phyloP scores from a whole-genome alignment of 2,113 vertebrate genomes.

The Delphinus delphis region DNA sequence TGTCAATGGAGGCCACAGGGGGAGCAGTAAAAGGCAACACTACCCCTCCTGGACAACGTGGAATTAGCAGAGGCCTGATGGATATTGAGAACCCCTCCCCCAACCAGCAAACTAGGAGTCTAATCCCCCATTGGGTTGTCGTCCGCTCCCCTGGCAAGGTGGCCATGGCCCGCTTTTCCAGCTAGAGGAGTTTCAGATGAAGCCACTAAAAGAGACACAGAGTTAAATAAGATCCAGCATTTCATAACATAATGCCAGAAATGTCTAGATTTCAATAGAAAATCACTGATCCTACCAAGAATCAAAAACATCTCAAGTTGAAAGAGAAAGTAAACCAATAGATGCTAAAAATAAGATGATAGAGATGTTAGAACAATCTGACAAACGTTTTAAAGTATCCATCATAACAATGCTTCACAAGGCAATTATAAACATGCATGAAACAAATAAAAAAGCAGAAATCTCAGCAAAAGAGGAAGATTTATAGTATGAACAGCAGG shows the following conservation, averaged over 20 bases:
- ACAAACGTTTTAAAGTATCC: background rate
- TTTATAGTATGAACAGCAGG: background rate
- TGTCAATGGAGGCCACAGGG: background rate
- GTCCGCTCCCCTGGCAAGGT: background rate
- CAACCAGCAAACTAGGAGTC: background rate
- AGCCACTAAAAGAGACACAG: background rate
- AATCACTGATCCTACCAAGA: background rate
- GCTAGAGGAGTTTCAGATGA: background rate
- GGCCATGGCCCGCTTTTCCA: background rate
- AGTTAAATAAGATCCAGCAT: background rate
- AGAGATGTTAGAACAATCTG: background rate
- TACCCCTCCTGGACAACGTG: accelerated
- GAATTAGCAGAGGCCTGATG: background rate
- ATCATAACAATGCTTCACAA: background rate
- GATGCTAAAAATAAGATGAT: background rate
- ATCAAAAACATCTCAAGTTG: background rate
- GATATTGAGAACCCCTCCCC: background rate
- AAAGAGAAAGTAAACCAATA: background rate
- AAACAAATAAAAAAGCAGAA: background rate
- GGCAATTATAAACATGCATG: background rate
- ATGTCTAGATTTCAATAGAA: background rate
- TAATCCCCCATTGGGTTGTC: background rate
- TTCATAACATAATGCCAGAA: too few species aligned
- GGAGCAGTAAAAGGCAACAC: background rate
- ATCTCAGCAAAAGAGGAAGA: background rate